A percentile compares a stretch with the other conserved stretches of the same genome.
phyloP scores from a whole-genome alignment of 2,888 invertebrate genomes.

The Cremastobaeus sp. region DNA sequence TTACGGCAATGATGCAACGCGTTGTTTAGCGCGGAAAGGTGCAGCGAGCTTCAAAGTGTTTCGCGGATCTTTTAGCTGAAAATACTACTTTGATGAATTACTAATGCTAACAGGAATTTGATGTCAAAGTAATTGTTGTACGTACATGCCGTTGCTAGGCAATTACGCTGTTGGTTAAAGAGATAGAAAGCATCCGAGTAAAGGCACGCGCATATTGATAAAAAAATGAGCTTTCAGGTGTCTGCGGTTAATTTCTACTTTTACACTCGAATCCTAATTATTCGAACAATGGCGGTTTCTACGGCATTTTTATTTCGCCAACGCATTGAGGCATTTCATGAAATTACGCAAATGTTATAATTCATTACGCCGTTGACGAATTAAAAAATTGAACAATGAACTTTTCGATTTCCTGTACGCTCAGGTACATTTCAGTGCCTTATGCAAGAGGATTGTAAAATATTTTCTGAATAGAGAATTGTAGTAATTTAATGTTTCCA shows the following conservation, averaged over 20 bases:
- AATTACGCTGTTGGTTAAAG: slow-evolving; percentile 49
- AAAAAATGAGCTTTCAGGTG: slow-evolving; percentile 22
- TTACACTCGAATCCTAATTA: slow-evolving; percentile 3
- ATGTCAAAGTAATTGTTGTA: slow-evolving; percentile 47
- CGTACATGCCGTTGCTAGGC: slow-evolving; percentile 31
- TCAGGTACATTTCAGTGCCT: too few species aligned
- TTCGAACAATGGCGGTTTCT: not conserved
- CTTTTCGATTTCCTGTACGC: too few species aligned
- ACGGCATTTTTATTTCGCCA: too few species aligned
- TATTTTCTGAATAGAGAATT: too few species aligned
- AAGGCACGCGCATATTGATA: slow-evolving; percentile 16
- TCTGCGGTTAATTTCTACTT: slow-evolving; percentile 34
- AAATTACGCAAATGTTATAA: not conserved
- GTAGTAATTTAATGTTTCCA: too few species aligned
- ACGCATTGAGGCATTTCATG: not conserved
- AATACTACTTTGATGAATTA: slow-evolving; percentile 30
- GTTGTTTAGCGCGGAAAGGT: slow-evolving; percentile 1
- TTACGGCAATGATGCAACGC: slow-evolving; percentile 8
- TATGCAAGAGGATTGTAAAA: too few species aligned
- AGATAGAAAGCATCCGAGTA: slow-evolving; percentile 11
- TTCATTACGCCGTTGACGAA: not conserved
- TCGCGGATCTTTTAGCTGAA: slow-evolving; percentile 13
- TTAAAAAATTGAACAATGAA: too few species aligned
- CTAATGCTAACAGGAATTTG: slow-evolving; percentile 38
- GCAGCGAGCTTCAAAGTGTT: not conserved